Evolutionary conservation across 2,797 vertebrate species (phyloP).

Genomic region (Hemibagrus guttatus): DNA sequence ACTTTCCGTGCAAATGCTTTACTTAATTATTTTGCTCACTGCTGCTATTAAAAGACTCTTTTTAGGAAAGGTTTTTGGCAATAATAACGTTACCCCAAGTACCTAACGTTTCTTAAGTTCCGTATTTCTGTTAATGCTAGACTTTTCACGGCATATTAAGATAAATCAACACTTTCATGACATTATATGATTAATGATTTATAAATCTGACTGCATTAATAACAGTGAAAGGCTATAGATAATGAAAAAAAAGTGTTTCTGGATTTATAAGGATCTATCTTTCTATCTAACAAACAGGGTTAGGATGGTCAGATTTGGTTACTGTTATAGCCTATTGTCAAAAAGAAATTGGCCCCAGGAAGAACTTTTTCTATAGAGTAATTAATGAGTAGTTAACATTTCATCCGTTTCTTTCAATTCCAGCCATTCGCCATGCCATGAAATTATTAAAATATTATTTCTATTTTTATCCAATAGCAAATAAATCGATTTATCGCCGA

Average conservation of each 20-base stretch:
- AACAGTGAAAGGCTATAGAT: not conserved
- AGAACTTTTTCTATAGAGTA: not conserved
- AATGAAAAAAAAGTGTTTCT: not conserved
- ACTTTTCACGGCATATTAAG: not conserved
- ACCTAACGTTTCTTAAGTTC: not conserved
- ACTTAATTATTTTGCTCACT: not conserved
- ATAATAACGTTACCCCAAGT: not conserved
- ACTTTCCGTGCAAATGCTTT: not conserved
- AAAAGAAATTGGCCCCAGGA: not conserved
- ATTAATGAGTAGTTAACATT: not conserved
- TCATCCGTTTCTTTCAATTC: not conserved
- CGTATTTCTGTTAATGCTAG: not conserved
- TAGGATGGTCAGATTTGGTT: not conserved
- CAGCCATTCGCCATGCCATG: too few species aligned
- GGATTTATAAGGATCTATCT: too few species aligned
- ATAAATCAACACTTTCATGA: not conserved
- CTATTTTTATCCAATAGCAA: not conserved
- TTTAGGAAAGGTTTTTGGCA: not conserved
- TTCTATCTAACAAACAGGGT: not conserved
- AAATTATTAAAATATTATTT: not conserved
- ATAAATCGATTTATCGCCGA: not conserved
- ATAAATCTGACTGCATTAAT: not conserved
- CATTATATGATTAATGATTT: not conserved
- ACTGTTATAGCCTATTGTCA: too few species aligned
- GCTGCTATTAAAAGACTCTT: not conserved